These are phyloP conservation scores for Parnassius mnemosyne DNA, from an alignment of 2,888 invertebrate species.

Conservation along the genomic window DNA sequence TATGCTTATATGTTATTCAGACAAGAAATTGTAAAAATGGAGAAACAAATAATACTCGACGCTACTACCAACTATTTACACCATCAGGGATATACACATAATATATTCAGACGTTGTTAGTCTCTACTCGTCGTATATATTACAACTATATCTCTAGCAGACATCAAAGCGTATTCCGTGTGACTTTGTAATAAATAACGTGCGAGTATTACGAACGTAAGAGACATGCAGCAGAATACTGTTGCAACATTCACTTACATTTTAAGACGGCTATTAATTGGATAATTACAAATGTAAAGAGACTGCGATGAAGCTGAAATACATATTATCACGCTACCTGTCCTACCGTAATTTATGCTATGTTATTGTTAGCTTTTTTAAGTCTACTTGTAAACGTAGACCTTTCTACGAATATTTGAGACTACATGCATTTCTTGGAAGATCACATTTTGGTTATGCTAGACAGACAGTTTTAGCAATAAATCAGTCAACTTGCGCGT, in stretches of 20 bases:
- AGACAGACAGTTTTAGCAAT: no score
- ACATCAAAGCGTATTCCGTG: conserved; percentile 26
- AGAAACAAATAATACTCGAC: conserved; percentile 7
- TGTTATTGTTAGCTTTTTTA: no score
- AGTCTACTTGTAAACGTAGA: no score
- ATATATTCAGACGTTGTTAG: conserved; percentile 24
- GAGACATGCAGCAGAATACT: conserved; percentile 3
- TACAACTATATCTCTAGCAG: conserved; percentile 19
- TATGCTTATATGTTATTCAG: no score
- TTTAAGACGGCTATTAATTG: conserved; percentile 24
- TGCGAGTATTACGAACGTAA: conserved; percentile 19
- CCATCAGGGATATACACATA: conserved; percentile 7
- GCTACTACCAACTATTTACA: conserved; percentile 3
- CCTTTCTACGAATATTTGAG: no score
- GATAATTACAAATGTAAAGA: conserved; percentile 23
- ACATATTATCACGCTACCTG: conserved; percentile 16
- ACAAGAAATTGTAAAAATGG: conserved; percentile 7
- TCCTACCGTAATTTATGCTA: not conserved
- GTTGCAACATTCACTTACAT: conserved; percentile 20
- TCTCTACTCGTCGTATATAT: conserved; percentile 22
- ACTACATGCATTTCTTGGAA: no score
- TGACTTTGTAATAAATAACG: conserved; percentile 28
- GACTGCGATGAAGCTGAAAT: conserved; percentile 7
- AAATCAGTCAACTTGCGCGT: no score
- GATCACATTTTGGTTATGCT: no score